phyloP scores from a whole-genome alignment of 2,797 vertebrate genomes.

The Vipera ursinii region DNA sequence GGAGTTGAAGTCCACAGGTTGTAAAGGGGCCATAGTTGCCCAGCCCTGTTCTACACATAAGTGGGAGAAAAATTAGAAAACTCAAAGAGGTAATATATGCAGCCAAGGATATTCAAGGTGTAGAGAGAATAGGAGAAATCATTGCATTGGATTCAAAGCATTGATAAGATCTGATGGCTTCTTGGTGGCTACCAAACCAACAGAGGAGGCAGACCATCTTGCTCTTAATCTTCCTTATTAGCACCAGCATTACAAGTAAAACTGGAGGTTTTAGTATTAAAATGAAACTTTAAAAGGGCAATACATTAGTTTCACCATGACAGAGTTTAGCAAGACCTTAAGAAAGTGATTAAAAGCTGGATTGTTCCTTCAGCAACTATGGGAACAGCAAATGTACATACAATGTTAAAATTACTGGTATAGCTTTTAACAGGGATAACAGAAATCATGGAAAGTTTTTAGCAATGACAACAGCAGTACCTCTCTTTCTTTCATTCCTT shows the following conservation, averaged over 20 bases:
- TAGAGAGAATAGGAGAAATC: neutral
- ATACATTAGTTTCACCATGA: neutral
- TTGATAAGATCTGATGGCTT: neutral
- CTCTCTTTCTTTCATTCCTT: neutral
- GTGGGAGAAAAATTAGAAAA: neutral
- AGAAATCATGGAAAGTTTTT: neutral
- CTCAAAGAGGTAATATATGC: neutral
- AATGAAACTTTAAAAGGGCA: neutral
- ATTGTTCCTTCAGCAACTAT: neutral
- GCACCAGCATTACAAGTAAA: neutral
- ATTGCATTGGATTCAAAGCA: neutral
- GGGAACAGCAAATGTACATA: neutral
- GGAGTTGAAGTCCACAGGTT: neutral
- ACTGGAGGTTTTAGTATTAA: neutral
- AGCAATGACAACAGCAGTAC: neutral
- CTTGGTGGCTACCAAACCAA: neutral
- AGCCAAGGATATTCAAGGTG: neutral
- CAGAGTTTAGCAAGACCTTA: neutral
- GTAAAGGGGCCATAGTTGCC: neutral
- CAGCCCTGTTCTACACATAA: neutral
- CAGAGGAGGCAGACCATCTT: neutral
- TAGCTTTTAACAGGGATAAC: neutral
- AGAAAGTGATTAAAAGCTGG: neutral
- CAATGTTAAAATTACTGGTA: neutral
- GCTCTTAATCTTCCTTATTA: neutral